Conservation (phyloP, 2,888 invertebrate species). For the Encarsia formosa region DNA sequence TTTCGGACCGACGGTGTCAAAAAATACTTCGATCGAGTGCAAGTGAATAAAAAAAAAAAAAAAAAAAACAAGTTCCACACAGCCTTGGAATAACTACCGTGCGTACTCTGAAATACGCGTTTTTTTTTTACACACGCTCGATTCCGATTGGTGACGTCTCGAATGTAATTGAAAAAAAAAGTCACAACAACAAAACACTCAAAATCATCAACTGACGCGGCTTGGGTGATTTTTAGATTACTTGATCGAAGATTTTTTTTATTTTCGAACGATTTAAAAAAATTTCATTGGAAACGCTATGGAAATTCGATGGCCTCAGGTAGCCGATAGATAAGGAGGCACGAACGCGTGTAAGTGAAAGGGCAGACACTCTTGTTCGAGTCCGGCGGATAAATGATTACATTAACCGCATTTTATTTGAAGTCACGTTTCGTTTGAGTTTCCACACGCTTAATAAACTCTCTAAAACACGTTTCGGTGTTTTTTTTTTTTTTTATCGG, state of each 20-base stretch:
- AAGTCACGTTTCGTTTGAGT: conserved; percentile 6
- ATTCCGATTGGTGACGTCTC: neutral
- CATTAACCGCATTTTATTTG: conserved; percentile 11
- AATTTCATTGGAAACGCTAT: neutral
- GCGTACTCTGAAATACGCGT: too few species aligned
- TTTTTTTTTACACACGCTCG: conserved; percentile 2
- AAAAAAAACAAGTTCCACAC: conserved; percentile 10
- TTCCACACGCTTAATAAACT: too few species aligned
- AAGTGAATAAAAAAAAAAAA: neutral
- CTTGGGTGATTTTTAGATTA: neutral
- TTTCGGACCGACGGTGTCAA: neutral
- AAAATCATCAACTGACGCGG: neutral
- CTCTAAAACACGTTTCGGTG: too few species aligned
- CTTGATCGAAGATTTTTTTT: neutral
- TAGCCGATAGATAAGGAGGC: neutral
- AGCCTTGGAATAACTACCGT: conserved; percentile 13
- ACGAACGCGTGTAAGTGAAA: conserved; percentile 10
- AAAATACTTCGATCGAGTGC: neutral
- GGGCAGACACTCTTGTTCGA: conserved; percentile 17
- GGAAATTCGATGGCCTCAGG: conserved; percentile 6
- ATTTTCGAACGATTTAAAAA: too few species aligned
- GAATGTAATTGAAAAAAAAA: neutral
- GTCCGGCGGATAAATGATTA: conserved; percentile 18
- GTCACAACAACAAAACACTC: neutral
- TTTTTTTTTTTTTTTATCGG: too few species aligned